Base-by-base conservation (phyloP, 2,888 invertebrate species). In the Ophion costatus region DNA sequence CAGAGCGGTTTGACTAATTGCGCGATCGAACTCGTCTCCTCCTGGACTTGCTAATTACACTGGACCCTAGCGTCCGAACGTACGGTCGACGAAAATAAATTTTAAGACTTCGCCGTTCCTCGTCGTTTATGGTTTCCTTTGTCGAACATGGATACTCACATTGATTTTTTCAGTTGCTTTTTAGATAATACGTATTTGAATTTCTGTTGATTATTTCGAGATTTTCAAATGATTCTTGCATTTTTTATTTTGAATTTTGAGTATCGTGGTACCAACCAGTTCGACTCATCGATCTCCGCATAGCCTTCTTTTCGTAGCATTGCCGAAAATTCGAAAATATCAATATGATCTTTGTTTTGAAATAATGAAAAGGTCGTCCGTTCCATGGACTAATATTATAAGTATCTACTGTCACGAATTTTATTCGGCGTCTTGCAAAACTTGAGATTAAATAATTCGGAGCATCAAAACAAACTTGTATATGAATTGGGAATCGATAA, bases 1-100 rank as follows among this genome's bases (percentile, higher is more conserved):
- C 51, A 14, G 14, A 57, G 56, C 57, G 42, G 61, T 82, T 76
- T 80, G 80, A 85, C 82, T 82, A 80, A 82, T 82, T 80, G 70
- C 33, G 42, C 20, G 63, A 80, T 82, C 75, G 69, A 57, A 59
- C 66, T 67, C 29, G 73, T 7, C 11, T 74, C 79, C 74, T 42
- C 22, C 38, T 61, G 61, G 70, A 71, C 69, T 51, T 69, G 69
- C 69, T 69, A 69, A 69, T 69, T 69, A 69, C 69, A 51, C 51
- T 51, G 69, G 24, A 69, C 69, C 29, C 69, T 9, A 29, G n/a
- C 69, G 45, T 51, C 38, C 38, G 38, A 38, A 42, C 67, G 45
- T 69, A 24, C 69, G 11, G 51, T 5, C 51, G 29, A 69, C 69
- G 29, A 7, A 14, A 69, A 51, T 9, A 24, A n/a, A 56, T 24